Percentiles rank a stretch among this genome's conserved stretches.
phyloP scores from a whole-genome alignment of 35 echinoderm and acorn worm genomes.

The Holothuria glaberrima region DNA sequence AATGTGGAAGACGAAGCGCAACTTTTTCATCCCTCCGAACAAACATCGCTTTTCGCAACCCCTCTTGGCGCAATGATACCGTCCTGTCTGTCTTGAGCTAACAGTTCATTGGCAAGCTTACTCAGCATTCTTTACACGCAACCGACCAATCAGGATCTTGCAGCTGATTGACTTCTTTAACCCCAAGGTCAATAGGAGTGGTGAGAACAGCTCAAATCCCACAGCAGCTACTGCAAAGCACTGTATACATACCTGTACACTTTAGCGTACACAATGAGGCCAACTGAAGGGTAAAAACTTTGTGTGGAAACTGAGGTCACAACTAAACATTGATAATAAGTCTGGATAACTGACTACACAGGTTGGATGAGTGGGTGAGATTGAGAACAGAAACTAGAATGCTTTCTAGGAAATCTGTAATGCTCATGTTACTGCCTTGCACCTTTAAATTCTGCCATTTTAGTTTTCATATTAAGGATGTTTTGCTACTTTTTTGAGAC shows the following conservation, averaged over 20 bases:
- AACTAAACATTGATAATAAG: no score
- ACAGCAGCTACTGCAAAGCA: constrained; percentile 30
- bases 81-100: constrained; percentile 50
- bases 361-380: no score
- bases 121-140: constrained; percentile 56
- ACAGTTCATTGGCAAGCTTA: constrained; percentile 38
- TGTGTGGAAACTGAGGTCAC: not conserved
- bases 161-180: constrained; percentile 47
- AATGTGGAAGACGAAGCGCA: not conserved
- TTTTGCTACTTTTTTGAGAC: no score
- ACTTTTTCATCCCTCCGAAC: constrained; percentile 17
- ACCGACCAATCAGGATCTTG: constrained; percentile 44
- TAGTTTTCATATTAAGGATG: no score
- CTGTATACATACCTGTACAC: constrained; percentile 34
- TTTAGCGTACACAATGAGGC: constrained; percentile 60
- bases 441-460: no score
- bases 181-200: constrained; percentile 56
- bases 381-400: no score
- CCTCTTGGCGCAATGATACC: constrained; percentile 41
- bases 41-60: constrained; percentile 22
- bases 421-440: no score
- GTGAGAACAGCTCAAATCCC: constrained; percentile 26
- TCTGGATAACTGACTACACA: no score
- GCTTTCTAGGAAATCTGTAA: no score
- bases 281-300: constrained; percentile 48